These are phyloP conservation scores for Bombyx huttoni DNA, from an alignment of 2,888 invertebrate species.

Conservation along the genomic window DNA sequence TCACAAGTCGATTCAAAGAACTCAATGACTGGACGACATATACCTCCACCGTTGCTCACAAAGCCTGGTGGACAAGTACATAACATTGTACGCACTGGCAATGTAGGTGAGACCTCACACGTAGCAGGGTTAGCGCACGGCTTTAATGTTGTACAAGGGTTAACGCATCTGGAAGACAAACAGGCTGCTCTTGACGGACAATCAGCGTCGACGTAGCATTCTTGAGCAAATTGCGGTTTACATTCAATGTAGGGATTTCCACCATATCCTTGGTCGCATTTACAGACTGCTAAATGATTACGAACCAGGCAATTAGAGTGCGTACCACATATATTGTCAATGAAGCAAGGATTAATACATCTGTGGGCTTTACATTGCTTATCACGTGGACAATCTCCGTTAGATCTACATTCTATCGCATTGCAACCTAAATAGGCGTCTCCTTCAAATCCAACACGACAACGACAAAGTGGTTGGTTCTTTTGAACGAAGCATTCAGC, in stretches of 20 bases:
- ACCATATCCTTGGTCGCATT: slow-evolving; percentile 81
- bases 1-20: slow-evolving; percentile 77
- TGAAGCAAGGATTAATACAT: slow-evolving; percentile 87
- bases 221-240: slow-evolving; percentile 77
- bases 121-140: slow-evolving; percentile 86
- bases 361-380: slow-evolving; percentile 88
- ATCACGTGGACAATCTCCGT: slow-evolving; percentile 89
- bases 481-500: slow-evolving; percentile 85
- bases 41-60: slow-evolving; percentile 87
- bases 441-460: slow-evolving; percentile 85
- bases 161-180: slow-evolving; percentile 84
- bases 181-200: slow-evolving; percentile 87
- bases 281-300: slow-evolving; percentile 88
- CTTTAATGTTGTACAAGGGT: slow-evolving; percentile 83
- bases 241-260: slow-evolving; percentile 90
- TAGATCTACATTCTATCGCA: slow-evolving; percentile 86
- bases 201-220: slow-evolving; percentile 86
- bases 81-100: slow-evolving; percentile 90
- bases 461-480: slow-evolving; percentile 83
- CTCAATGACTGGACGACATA: slow-evolving; percentile 81
- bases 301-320: slow-evolving; percentile 85
- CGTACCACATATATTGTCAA: slow-evolving; percentile 82
- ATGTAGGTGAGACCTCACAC: slow-evolving; percentile 85
- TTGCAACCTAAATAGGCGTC: slow-evolving; percentile 82
- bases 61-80: slow-evolving; percentile 93